A percentile compares a stretch with the other conserved stretches of the same genome.
phyloP scores from a whole-genome alignment of 2,113 vertebrate species.

The Eclectus roratus region DNA sequence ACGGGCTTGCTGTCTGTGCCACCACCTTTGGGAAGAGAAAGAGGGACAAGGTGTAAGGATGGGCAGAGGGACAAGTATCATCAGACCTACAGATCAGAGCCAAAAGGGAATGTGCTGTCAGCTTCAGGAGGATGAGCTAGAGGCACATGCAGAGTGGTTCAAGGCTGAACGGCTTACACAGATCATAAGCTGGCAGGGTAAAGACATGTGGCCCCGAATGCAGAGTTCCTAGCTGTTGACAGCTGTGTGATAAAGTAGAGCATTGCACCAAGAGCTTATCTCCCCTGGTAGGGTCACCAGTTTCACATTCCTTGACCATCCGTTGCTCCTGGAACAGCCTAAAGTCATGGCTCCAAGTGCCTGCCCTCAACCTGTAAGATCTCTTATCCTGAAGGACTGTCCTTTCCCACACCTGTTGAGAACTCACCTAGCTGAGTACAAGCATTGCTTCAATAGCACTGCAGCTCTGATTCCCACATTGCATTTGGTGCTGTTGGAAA shows the following conservation, averaged over 20 bases:
- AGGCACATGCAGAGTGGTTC: not conserved
- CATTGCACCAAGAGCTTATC: not conserved
- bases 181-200: not conserved
- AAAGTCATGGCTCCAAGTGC: not conserved
- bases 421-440: not conserved
- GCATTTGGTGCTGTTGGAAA: not conserved
- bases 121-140: not conserved
- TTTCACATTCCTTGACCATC: not conserved
- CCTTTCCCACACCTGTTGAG: not conserved
- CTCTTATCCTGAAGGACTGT: not conserved
- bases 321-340: not conserved
- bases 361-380: not conserved
- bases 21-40: conserved; percentile 73
- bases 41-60: not conserved
- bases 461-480: not conserved
- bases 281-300: not conserved
- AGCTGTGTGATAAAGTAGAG: not conserved
- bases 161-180: not conserved
- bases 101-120: not conserved
- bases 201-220: not conserved
- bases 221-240: not conserved
- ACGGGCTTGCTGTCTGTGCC: conserved; percentile 78
- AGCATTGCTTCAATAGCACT: not conserved
- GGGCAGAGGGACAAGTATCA: not conserved
- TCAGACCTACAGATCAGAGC: not conserved